Conservation (phyloP, 92 coral and sea anemone genomes). For the Paramuricea clavata region DNA sequence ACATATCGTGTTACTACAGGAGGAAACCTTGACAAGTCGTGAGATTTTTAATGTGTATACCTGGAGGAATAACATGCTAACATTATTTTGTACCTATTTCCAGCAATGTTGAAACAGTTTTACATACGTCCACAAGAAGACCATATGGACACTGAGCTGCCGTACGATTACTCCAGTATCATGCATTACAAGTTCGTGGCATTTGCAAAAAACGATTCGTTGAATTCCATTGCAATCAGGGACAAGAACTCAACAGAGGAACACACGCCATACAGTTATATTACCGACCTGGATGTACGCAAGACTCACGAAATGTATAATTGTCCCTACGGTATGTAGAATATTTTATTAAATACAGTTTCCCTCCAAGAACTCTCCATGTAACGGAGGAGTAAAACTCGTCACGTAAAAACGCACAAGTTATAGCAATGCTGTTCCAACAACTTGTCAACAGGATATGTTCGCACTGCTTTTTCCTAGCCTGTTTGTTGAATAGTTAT, state of each 20-base stretch:
- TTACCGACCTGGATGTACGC: slow-evolving; percentile 79
- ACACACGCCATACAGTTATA: slow-evolving; percentile 77
- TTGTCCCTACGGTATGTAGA: slow-evolving; percentile 76
- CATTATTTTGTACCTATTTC: neutral
- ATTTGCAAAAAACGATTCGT: slow-evolving; percentile 70
- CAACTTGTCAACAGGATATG: no score
- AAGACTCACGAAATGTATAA: slow-evolving; percentile 80
- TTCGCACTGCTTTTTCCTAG: no score
- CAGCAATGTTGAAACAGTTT: slow-evolving; percentile 74
- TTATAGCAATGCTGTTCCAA: no score
- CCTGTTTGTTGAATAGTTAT: no score
- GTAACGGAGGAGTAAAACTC: no score
- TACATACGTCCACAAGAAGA: slow-evolving; percentile 74
- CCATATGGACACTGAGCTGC: slow-evolving; percentile 68
- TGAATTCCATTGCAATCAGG: slow-evolving; percentile 75
- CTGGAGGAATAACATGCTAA: neutral
- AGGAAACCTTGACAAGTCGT: no score
- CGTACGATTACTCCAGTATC: slow-evolving; percentile 83
- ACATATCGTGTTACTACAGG: neutral
- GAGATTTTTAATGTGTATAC: no score
- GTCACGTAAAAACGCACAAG: no score
- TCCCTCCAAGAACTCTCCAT: no score
- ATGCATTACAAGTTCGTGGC: slow-evolving; percentile 93
- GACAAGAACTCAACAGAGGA: slow-evolving; percentile 64
- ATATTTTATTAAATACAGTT: neutral